Base-by-base conservation (phyloP, 2,888 invertebrate species). In the Phymatocera aterrima region DNA sequence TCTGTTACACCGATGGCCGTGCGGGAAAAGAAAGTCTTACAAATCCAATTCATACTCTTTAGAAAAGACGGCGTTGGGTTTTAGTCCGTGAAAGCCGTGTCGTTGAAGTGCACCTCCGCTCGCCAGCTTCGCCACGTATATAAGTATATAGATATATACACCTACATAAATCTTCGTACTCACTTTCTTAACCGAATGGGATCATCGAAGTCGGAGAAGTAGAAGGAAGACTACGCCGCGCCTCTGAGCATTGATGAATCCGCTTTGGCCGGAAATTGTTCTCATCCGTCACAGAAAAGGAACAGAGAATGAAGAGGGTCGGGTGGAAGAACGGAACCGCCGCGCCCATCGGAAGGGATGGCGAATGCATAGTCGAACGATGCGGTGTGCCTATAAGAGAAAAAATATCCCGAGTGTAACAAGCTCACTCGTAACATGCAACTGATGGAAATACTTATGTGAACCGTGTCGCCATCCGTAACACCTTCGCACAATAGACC, bases 21-120 rank as follows among this genome's bases (percentile, higher is more conserved):
- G 24, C 79, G 72, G 12, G 31, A 43, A 18, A 61, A 75, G 51
- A 80, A 79, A 80, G 84, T 85, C 83, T 84, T 84, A 85, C 84
- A 85, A 83, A 83, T 86, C 84, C 84, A 84, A 86, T 86, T 87
- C 86, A 87, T 85, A 86, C 86, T 85, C 84, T 84, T 86, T 85
- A 83, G 82, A 81, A 83, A 21, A 18, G 70, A 81, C 81, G 83
- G 83, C 84, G 83, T 84, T 84, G 84, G 83, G 85, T 84, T 84
- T 51, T 43, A 48, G 70, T 48, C 31, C 48, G 51, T 70, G 70
- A 70, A 70, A 70, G 82, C 83, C 78, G 83, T 79, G 82, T 79
- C 82, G 82, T 82, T 82, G 82, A 83, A 85, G 79, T 84, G 84
- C 84, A 83, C 79, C 83, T 81, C 79, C 60, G 80, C 37, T 64